Evolutionary conservation across 2,113 vertebrate genomes (phyloP), one percentile per base, ranked within the genome.

Genomic region (Protobothrops flavoviridis): DNA sequence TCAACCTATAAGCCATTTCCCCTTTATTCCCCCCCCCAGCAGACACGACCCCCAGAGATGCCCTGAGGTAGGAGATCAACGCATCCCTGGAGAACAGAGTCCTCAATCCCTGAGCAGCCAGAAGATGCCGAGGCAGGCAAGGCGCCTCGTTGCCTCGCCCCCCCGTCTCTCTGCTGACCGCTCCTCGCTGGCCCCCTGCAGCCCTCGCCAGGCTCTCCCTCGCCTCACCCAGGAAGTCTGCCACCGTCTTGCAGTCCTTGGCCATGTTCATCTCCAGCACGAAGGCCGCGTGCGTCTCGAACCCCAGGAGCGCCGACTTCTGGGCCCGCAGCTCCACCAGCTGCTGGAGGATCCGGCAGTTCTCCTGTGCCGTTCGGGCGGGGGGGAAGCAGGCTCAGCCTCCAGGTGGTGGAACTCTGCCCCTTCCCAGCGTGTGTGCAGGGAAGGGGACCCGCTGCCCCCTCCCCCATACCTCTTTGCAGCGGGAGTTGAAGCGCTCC

Each of bases 261-360:
- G 99, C 99, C 99, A 99, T 99, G 98, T 99, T 99, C 99, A 99
- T 99, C 97, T 99, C 99, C 95, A 99, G 97, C 89, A 99, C 98
- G 0, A 99, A 99, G 97, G 99, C 99, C 0, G 99, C 98, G 1
- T 99, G 99, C 0, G 99, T 99, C 92, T 1, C 95, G 96, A 99
- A 99, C 4, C 98, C 98, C 64, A 99, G 98, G 91, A 99, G 96
- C 0, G 69, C 57, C n/a, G 98, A 97, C 29, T 99, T 99, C 97
- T 98, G 97, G 21, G 98, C 98, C 3, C 99, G 97, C 2, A 99
- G 96, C 33, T 98, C 96, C 93, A 99, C 98, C 96, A 99, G 97
- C 97, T 99, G 98, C 97, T 98, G 98, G 91, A 99, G 98, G 97
- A 99, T 99, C 87, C 85, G 74, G 0, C 98, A 98, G 94, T 99